Conservation (phyloP, 1,140 invertebrate genomes). For the Drosophila lacertosa region DNA sequence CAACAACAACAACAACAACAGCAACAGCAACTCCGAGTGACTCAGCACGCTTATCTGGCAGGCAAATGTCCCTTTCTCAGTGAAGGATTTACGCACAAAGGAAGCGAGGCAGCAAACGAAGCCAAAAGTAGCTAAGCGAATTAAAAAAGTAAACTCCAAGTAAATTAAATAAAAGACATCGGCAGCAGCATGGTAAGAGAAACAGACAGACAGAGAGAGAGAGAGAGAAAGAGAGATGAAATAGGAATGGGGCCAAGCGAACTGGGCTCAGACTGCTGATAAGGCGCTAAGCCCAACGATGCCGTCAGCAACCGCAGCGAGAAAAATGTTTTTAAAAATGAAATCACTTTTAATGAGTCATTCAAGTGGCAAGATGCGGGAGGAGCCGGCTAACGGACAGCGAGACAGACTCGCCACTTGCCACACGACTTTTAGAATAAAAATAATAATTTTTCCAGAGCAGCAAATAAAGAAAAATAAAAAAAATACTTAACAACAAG, state of each 20-base stretch:
- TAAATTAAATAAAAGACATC: conserved; percentile 70
- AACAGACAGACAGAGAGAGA: conserved; percentile 11
- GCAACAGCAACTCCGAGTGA: conserved; percentile 42
- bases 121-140: conserved; percentile 78
- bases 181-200: conserved; percentile 3
- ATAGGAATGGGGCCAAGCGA: conserved; percentile 13
- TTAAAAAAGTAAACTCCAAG: conserved; percentile 80
- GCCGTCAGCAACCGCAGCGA: conserved; percentile 62
- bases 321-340: conserved; percentile 80
- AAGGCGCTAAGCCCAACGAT: conserved; percentile 72
- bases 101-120: conserved; percentile 47
- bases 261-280: conserved; percentile 58
- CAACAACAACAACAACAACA: background rate
- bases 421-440: conserved; percentile 49
- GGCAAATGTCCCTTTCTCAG: conserved; percentile 63
- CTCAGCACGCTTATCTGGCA: conserved; percentile 62
- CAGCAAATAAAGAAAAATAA: conserved; percentile 62
- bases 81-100: conserved; percentile 74
- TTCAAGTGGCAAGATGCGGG: conserved; percentile 77
- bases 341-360: conserved; percentile 82
- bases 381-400: conserved; percentile 14
- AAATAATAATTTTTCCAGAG: conserved; percentile 77
- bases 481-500: conserved; percentile 5
- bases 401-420: conserved; percentile 31
- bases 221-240: conserved; percentile 3